Evolutionary conservation across 2,113 vertebrate genomes (phyloP).

Genomic region (Hyaena hyaena): DNA sequence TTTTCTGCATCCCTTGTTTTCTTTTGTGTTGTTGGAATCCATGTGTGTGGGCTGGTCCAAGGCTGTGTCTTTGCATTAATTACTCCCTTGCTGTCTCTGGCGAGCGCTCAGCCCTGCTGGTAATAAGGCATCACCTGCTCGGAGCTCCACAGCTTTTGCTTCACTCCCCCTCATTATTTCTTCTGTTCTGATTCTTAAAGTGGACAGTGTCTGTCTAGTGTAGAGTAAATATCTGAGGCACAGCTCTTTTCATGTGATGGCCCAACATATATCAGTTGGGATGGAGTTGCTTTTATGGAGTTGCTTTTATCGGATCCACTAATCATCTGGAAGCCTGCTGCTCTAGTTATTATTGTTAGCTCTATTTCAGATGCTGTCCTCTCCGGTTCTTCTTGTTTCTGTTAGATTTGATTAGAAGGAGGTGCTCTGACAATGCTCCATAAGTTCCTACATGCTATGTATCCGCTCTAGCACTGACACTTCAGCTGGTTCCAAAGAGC

Average conservation of each 20-base stretch:
- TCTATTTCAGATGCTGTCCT: neutral
- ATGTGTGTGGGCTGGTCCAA: neutral
- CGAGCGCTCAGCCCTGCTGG: neutral
- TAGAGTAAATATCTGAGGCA: neutral
- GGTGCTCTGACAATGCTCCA: no score
- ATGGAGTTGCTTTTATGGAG: neutral
- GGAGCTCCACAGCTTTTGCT: neutral
- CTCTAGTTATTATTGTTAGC: neutral
- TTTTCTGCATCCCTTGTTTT: neutral
- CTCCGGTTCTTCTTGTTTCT: neutral
- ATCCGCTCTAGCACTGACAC: neutral
- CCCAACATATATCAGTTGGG: neutral
- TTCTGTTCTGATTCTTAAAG: neutral
- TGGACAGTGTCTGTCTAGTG: neutral
- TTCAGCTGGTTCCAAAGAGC: neutral
- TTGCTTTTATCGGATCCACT: neutral
- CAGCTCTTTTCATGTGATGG: neutral
- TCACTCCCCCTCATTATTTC: neutral
- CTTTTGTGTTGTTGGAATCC: neutral
- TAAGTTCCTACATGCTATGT: neutral
- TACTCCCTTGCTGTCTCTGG: neutral
- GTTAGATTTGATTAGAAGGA: neutral
- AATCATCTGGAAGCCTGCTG: neutral
- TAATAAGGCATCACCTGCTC: neutral
- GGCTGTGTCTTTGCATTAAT: accelerated